Evolutionary conservation across 2,113 vertebrate species (phyloP), one percentile per base, ranked within the genome.

Genomic region (Rhadina sibilatrix): DNA sequence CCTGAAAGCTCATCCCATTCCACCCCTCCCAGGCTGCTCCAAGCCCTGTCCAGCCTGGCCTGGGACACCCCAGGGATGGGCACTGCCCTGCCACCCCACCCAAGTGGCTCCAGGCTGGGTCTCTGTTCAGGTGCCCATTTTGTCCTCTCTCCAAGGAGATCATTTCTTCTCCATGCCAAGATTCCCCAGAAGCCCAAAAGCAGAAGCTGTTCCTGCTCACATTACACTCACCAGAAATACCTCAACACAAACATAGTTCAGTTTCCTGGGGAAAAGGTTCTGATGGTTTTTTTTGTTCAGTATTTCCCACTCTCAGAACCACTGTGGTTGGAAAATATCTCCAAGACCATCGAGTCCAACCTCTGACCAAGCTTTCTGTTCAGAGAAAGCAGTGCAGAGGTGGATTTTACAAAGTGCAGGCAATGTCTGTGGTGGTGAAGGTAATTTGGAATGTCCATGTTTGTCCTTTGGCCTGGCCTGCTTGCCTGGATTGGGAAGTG

Each of bases 381-480:
- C 35, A 24, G 25, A 25, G 81, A 6, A 11, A 30, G 57, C 49
- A 47, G 68, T 0, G 0, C 12, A 37, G 57, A 19, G 69, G 49
- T 6, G 1, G 57, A 13, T 33, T 33, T 69, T 8, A 2, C 37
- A 1, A 2, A 20, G 25, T 10, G 30, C 42, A 15, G 37, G 13
- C 8, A 3, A 1, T 8, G n/a, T 6, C 5, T 10, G 1, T 21
- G 82, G 2, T 38, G 53, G 2, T 7, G 23, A 11, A 12, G 71
- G n/a, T 40, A 37, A 3, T 82, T 27, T 40, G 79, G 27, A 23
- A 30, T 13, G 35, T 47, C 24, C 6, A 0, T 11, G 17, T 42
- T 86, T 76, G 3, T 18, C 33, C 88, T 63, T 22, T 35, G 74
- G 11, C 60, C 49, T 47, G 22, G 53, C 2, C 61, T 72, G 27